These are phyloP conservation scores for Delia radicum DNA, from an alignment of 1,140 invertebrate species.

Conservation along the genomic window DNA sequence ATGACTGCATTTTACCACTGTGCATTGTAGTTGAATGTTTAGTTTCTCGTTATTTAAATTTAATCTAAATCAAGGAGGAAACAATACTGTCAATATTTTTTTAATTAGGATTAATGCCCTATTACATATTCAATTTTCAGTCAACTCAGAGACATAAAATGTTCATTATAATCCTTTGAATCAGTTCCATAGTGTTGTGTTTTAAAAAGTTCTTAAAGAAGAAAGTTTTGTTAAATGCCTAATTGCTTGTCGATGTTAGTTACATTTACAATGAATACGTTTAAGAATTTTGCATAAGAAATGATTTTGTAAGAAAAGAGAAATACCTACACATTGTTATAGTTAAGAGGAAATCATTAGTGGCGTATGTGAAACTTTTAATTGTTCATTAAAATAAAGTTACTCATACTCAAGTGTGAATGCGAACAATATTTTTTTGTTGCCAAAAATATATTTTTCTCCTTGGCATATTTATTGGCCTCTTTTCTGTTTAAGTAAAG, in stretches of 20 bases:
- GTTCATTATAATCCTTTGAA: too few species aligned
- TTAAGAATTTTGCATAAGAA: neutral
- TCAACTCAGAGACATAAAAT: too few species aligned
- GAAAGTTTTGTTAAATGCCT: slow-evolving; percentile 11
- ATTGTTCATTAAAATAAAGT: slow-evolving; percentile 5
- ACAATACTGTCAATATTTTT: too few species aligned
- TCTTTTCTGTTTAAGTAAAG: neutral
- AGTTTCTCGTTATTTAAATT: too few species aligned
- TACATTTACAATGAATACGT: neutral
- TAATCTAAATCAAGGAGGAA: too few species aligned
- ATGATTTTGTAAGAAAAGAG: too few species aligned
- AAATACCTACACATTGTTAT: neutral
- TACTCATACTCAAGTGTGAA: slow-evolving; percentile 2
- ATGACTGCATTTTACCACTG: too few species aligned
- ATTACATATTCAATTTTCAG: too few species aligned
- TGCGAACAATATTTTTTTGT: neutral
- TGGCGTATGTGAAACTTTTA: slow-evolving; percentile 20
- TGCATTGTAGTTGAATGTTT: too few species aligned
- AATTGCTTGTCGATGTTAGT: neutral
- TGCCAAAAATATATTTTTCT: neutral
- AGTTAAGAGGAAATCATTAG: neutral
- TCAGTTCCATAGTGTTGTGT: too few species aligned
- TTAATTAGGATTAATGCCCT: too few species aligned
- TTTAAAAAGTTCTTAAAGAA: neutral
- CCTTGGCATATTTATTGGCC: too few species aligned